Evolutionary conservation across 2,113 vertebrate species (phyloP).

Genomic region (Podarcis cretensis): DNA sequence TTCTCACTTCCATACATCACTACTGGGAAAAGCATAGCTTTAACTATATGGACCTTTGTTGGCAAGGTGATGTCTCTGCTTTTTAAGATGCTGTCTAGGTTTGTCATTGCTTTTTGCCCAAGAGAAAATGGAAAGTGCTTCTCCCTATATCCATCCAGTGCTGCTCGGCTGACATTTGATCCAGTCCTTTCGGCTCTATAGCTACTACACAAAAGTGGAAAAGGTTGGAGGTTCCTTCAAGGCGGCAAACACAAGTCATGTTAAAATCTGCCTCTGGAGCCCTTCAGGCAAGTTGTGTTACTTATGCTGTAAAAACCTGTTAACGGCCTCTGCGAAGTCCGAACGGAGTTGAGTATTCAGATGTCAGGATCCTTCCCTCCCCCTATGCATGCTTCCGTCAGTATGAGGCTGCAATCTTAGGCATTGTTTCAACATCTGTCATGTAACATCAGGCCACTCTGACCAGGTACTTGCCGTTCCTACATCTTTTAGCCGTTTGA

Average conservation of each 20-base stretch:
- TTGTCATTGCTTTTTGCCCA: too few species aligned
- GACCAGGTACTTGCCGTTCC: slow-evolving; percentile 73
- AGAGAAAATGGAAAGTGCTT: neutral
- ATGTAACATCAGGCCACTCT: neutral
- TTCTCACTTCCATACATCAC: too few species aligned
- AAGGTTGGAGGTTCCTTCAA: neutral
- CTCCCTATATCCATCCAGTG: neutral
- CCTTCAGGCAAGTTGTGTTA: too few species aligned
- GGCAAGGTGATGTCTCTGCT: too few species aligned
- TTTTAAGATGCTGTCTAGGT: too few species aligned
- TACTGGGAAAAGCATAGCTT: too few species aligned
- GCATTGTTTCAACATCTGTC: neutral
- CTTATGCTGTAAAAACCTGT: too few species aligned
- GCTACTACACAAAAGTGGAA: neutral
- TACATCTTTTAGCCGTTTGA: slow-evolving; percentile 80
- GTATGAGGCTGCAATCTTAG: neutral
- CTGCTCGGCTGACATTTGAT: too few species aligned
- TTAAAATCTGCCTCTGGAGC: neutral
- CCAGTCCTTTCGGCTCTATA: neutral
- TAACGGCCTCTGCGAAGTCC: too few species aligned
- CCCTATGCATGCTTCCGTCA: neutral
- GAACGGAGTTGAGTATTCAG: too few species aligned
- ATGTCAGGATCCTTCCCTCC: neutral
- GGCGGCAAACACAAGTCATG: neutral
- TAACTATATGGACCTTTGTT: too few species aligned